A percentile compares a stretch with the other conserved stretches of the same genome.
Conservation (phyloP, 2,113 vertebrate genomes). For the Cichladusa arquata region DNA sequence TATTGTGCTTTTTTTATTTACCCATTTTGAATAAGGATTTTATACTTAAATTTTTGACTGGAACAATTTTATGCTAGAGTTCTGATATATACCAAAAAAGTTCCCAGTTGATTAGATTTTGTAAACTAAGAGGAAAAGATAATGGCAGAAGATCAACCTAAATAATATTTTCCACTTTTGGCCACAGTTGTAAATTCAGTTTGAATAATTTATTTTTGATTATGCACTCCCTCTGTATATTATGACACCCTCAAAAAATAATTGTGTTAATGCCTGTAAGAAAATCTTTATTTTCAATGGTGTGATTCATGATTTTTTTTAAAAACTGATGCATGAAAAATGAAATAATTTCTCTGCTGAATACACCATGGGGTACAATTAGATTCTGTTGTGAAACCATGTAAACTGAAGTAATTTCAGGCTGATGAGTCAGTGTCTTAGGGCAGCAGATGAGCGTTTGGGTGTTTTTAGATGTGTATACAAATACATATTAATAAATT, state of each 20-base stretch:
- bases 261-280: neutral
- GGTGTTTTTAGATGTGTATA: neutral
- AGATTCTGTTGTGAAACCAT: neutral
- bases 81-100: neutral
- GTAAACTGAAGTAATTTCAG: constrained; percentile 2
- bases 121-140: neutral
- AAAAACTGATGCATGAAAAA: neutral
- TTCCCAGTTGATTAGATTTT: neutral
- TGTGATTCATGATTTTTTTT: neutral
- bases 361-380: neutral
- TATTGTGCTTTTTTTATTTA: neutral
- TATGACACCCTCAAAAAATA: neutral
- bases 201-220: neutral
- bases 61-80: neutral
- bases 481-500: neutral
- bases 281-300: neutral
- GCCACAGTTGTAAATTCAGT: neutral
- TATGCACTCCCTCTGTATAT: neutral
- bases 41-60: neutral
- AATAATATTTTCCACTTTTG: neutral
- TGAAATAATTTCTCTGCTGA: neutral
- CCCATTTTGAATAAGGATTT: neutral
- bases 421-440: neutral
- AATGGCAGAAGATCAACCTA: neutral
- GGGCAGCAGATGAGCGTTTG: neutral